Base-by-base conservation (phyloP, 2,797 vertebrate species). In the Anomalospiza imberbis region DNA sequence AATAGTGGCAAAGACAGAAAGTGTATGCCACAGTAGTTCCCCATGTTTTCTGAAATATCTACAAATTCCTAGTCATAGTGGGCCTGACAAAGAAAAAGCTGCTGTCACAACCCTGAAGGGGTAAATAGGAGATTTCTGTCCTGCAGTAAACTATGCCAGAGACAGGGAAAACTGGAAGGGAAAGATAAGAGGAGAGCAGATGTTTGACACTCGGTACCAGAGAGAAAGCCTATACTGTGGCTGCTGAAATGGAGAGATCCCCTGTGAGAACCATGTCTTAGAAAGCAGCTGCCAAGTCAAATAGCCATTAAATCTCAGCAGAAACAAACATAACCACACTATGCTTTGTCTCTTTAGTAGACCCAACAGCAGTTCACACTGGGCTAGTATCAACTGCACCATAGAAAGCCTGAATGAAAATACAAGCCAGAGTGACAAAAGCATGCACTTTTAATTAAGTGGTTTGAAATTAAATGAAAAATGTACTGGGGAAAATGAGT, bases 271-370 rank as follows among this genome's bases (percentile, higher is more conserved):
- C 36, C 40, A 73, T 65, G 93, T 91, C 85, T 94, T 73, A 75
- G 91, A 92, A 89, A 92, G 85, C 91, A 93, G 66, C 76, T 97
- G 93, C 95, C 94, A 95, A 92, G 93, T 89, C 82, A 91, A 92
- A 95, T 85, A 95, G 82, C 55, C 92, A 93, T 97, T 97, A 96
- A 94, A 96, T 93, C 90, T 93, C 93, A 94, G 87, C 93, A 96
- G 93, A 94, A 96, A 72, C 93, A 95, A 93, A 81, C 82, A 94
- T 91, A 85, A 88, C 66, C 18, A 0, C 80, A 68, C 90, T 85
- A 25, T 7, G 38, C 74, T 73, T 26, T 90, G 60, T 53, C 66
- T 89, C 79, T 93, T 95, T 89, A 95, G 92, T 54, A 95, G 87
- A 88, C 76, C 29, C 51, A 95, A 84, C 54, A 95, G 76, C 85